Base-by-base conservation (phyloP, 2,797 vertebrate genomes). In the Amazona finschi region DNA sequence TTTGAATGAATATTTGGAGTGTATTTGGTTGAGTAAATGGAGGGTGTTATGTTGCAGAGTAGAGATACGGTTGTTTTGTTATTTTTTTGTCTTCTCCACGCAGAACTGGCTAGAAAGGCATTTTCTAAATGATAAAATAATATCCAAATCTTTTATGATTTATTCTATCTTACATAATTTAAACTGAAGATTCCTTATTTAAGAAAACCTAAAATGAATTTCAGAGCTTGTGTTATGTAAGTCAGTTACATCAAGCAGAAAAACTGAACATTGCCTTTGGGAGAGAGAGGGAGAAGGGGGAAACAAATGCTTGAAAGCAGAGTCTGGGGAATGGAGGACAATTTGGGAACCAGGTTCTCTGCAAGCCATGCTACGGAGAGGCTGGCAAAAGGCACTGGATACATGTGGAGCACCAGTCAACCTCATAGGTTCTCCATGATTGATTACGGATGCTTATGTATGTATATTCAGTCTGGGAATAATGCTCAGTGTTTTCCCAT, bases 171-270 rank as follows among this genome's bases (percentile, higher is more conserved):
- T 96, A 85, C 78, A 86, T 97, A 96, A 96, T 93, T 94, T 91
- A 88, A 91, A 87, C 76, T 57, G 85, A 96, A 92, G 85, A 95
- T 91, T 92, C 91, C 76, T 93, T 94, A 94, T 96, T 95, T 97
- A 93, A 95, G 80, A 94, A 89, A 97, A 90, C 25, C 50, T 85
- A 90, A 90, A 90, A 85, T 95, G 93, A 94, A 84, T 96, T 95
- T 92, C 87, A 90, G 92, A 91, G 88, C 92, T 94, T 80, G 67
- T 90, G 93, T 96, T 96, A 96, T 83, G 61, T 97, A 97, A 97
- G 92, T 87, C 69, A 85, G 91, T 94, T 89, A 87, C 93, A 95
- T 93, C 86, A 95, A 97, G 89, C 91, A 93, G 90, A 94, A 97
- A 93, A 96, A 87, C 74, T 90, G 92, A 96, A 90, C 89, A 47